A percentile compares a stretch with the other conserved stretches of the same genome.
Conservation (phyloP, 2,888 invertebrate species). For the Xylota sylvarum region DNA sequence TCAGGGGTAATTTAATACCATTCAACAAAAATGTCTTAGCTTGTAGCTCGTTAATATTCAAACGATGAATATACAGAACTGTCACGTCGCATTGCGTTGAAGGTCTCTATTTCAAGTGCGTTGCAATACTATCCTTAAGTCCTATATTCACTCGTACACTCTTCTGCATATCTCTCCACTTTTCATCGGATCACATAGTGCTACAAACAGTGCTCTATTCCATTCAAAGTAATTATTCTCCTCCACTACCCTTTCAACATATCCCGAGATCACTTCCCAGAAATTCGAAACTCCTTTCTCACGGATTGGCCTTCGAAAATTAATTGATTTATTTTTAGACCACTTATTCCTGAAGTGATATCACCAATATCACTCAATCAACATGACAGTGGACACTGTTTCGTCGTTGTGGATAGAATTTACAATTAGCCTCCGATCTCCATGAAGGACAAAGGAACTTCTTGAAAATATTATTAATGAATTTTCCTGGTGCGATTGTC, state of each 20-base stretch:
- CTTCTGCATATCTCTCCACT: no score
- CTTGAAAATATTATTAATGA: slow-evolving; percentile 73
- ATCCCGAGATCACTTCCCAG: slow-evolving; percentile 4
- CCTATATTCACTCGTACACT: no score
- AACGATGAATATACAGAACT: no score
- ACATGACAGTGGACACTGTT: slow-evolving; percentile 63
- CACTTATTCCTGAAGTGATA: slow-evolving; percentile 58
- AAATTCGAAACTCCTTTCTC: slow-evolving; percentile 32
- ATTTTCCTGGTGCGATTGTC: slow-evolving; percentile 67
- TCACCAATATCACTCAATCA: slow-evolving; percentile 73
- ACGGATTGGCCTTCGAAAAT: slow-evolving; percentile 38
- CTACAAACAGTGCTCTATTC: background rate
- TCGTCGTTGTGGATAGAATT: slow-evolving; percentile 50
- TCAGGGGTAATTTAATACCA: no score
- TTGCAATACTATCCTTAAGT: no score
- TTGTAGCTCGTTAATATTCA: no score
- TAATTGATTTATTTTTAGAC: slow-evolving; percentile 71
- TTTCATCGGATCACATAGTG: no score
- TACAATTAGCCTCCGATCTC: slow-evolving; percentile 59
- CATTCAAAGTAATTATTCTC: slow-evolving; percentile 21
- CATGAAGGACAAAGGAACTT: slow-evolving; percentile 33
- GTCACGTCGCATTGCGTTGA: no score
- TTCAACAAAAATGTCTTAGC: no score
- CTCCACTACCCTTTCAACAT: background rate
- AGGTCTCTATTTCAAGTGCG: no score